Conservation (phyloP, 2,888 invertebrate genomes). For the Trichacis sp. region DNA sequence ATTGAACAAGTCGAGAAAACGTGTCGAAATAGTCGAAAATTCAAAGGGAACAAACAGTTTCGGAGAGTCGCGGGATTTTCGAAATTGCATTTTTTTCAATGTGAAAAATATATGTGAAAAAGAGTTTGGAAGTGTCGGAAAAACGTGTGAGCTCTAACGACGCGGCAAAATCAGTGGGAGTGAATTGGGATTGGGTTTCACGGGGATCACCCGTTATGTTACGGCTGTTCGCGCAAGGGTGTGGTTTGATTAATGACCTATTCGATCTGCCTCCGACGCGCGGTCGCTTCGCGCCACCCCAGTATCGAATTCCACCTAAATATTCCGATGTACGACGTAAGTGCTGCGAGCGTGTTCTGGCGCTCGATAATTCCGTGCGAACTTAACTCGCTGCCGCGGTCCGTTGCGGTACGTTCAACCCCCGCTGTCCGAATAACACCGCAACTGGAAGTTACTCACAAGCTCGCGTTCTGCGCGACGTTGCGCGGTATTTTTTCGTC, state of each 20-base stretch:
- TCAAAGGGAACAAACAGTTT: too few relatives aligned
- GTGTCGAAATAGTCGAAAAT: slow-evolving; percentile 54
- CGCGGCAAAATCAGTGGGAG: slow-evolving; percentile 8
- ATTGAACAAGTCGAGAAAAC: slow-evolving; percentile 49
- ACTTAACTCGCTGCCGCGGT: slow-evolving; percentile 41
- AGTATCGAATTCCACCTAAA: slow-evolving; percentile 64
- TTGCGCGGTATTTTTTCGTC: too few relatives aligned
- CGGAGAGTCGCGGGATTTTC: too few relatives aligned
- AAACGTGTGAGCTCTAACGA: neutral
- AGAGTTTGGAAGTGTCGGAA: too few relatives aligned
- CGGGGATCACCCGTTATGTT: slow-evolving; percentile 49
- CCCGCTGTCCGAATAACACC: slow-evolving; percentile 23
- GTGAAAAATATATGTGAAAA: neutral
- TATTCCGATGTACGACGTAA: slow-evolving; percentile 55
- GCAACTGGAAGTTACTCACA: slow-evolving; percentile 18
- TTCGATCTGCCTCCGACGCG: slow-evolving; percentile 60
- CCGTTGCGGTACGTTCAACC: slow-evolving; percentile 37
- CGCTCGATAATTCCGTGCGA: slow-evolving; percentile 47
- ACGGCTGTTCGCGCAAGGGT: slow-evolving; percentile 63
- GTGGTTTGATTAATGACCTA: slow-evolving; percentile 69
- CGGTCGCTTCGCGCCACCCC: slow-evolving; percentile 57
- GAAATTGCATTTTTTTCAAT: slow-evolving; percentile 61
- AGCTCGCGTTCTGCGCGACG: neutral
- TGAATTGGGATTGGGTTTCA: slow-evolving; percentile 48
- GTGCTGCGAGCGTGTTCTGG: slow-evolving; percentile 40